phyloP scores from a whole-genome alignment of 23 tunicate species.

The Trididemnum clinides region DNA sequence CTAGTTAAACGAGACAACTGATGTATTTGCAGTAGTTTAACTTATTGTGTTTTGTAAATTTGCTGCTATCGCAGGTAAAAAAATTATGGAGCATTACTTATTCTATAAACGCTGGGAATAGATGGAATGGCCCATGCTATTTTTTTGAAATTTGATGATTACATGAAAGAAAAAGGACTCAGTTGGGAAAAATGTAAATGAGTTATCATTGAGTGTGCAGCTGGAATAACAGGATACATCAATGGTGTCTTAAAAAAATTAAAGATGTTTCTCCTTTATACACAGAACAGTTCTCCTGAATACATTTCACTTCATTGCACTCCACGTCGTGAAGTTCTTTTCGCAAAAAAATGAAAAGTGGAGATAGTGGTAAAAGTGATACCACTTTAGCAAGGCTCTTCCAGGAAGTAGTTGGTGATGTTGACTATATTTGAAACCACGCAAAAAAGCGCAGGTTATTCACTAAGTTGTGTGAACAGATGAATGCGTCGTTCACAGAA shows the following conservation, averaged over 20 bases:
- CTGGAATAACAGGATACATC: background rate
- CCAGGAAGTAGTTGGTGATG: conserved; percentile 9
- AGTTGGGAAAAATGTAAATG: background rate
- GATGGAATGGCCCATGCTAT: background rate
- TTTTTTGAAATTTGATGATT: background rate
- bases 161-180: background rate
- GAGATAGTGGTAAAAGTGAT: background rate
- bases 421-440: background rate
- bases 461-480: background rate
- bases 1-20: conserved; percentile 8
- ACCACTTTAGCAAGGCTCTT: background rate
- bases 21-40: background rate
- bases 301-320: background rate
- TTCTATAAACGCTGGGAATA: background rate
- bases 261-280: too few species aligned
- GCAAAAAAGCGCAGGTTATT: conserved; percentile 18
- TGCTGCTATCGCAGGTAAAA: conserved; percentile 2
- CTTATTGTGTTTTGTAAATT: conserved; percentile 3
- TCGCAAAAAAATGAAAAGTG: conserved; percentile 10
- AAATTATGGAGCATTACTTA: background rate
- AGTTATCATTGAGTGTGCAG: background rate
- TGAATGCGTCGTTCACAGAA: conserved; percentile 2
- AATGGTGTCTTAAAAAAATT: background rate
- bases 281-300: background rate
- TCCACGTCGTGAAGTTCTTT: background rate